A percentile compares a stretch with the other conserved stretches of the same genome.
phyloP scores from a whole-genome alignment of 2,888 invertebrate species.

The Cyclophora albipunctata region DNA sequence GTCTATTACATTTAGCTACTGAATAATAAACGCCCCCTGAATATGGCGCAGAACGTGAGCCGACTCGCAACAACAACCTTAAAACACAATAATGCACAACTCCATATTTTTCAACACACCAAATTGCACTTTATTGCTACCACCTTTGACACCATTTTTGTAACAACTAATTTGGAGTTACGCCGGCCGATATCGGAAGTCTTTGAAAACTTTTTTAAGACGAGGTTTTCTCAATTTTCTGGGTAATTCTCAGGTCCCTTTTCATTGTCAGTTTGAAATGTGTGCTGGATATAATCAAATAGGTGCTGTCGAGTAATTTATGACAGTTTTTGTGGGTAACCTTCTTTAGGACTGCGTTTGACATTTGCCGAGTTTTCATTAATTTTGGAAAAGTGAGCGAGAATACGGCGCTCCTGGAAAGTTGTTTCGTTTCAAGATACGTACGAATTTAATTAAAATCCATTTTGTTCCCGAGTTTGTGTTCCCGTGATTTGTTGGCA shows the following conservation, averaged over 20 bases:
- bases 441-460: slow-evolving; percentile 9
- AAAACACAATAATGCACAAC: slow-evolving; percentile 29
- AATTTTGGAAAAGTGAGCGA: slow-evolving; percentile 2
- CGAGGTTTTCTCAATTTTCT: slow-evolving; percentile 46
- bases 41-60: slow-evolving; percentile 49
- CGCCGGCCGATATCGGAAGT: slow-evolving; percentile 14
- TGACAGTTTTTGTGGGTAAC: slow-evolving; percentile 28
- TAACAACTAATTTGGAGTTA: slow-evolving; percentile 26
- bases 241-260: slow-evolving; percentile 37
- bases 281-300: slow-evolving; percentile 46
- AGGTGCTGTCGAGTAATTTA: slow-evolving; percentile 41
- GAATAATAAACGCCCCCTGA: slow-evolving; percentile 56
- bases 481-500: too few species aligned
- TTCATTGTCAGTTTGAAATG: slow-evolving; percentile 51
- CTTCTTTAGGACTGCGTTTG: slow-evolving; percentile 19
- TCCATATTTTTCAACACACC: slow-evolving; percentile 25
- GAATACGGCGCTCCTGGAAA: slow-evolving; percentile 3
- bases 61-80: slow-evolving; percentile 31
- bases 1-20: slow-evolving; percentile 58
- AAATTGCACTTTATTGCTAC: slow-evolving; percentile 46
- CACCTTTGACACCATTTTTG: slow-evolving; percentile 26
- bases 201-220: slow-evolving; percentile 41
- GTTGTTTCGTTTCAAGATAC: slow-evolving; percentile 9
- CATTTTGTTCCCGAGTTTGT: not conserved
- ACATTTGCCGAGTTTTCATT: slow-evolving; percentile 13